These are phyloP conservation scores for Popillia japonica DNA, from an alignment of 1,140 invertebrate genomes.

Conservation along the genomic window DNA sequence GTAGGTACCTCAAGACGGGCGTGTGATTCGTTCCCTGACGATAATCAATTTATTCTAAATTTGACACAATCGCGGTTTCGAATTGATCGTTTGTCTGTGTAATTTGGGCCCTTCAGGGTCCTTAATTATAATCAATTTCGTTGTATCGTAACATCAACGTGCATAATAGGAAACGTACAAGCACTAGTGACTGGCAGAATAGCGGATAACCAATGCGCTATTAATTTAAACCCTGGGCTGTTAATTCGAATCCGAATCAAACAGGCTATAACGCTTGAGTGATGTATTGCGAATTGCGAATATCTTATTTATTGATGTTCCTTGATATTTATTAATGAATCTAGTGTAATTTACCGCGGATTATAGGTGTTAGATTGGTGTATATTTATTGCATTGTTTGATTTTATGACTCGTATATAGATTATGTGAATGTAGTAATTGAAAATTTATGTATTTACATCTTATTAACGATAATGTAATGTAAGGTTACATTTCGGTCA, in stretches of 20 bases:
- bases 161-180: neutral
- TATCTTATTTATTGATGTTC: constrained; percentile 16
- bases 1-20: neutral
- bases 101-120: constrained; percentile 2
- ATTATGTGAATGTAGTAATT: too few species aligned
- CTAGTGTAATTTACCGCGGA: neutral
- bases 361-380: neutral
- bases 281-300: constrained; percentile 7
- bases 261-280: neutral
- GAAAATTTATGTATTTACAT: too few species aligned
- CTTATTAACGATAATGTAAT: neutral
- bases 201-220: neutral
- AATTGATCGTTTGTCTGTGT: constrained; percentile 16
- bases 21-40: neutral
- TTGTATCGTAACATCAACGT: constrained; percentile 10
- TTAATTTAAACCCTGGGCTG: neutral
- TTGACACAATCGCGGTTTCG: constrained; percentile 30
- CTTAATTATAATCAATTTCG: constrained; percentile 29
- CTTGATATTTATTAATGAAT: neutral
- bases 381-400: neutral
- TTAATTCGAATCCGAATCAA: constrained; percentile 15
- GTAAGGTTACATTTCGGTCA: too few species aligned
- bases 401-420: too few species aligned
- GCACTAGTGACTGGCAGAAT: neutral
- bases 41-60: constrained; percentile 28